Evolutionary conservation across 1,140 invertebrate species (phyloP), one percentile per base, ranked within the genome.

Genomic region (Apis laboriosa): DNA sequence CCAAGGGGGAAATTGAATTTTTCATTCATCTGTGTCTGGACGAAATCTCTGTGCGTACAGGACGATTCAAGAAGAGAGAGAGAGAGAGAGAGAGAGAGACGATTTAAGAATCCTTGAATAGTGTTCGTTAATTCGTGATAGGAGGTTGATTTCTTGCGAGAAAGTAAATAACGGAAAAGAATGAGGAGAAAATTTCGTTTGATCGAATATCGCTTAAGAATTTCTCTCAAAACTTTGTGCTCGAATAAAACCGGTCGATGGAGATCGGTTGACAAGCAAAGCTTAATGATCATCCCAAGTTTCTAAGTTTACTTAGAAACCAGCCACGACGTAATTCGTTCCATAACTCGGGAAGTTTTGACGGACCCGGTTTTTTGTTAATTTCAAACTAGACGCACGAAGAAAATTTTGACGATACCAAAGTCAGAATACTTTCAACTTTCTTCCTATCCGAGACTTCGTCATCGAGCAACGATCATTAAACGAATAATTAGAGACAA

Each of bases 261-360:
- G 21, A 53, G 74, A 63, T 76, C 53, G 74, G 74, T 51, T 76
- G 74, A 76, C 74, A 63, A 76, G 60, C 74, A 28, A 63, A 43
- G 60, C 43, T 76, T 76, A 76, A 63, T 51, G 74, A 76, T 76
- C 56, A 21, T 24, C 74, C 74, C 60, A 60, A 76, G 74, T 64
- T 76, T 63, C 74, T 28, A 63, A 63, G 74, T 76, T 76, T 76
- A 51, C 73, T 75, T 63, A 51, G 17, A 63, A 63, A 49, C 34
- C 60, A 63, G 24, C 74, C 51, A n/a, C 12, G 7, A 43, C 71
- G 55, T 73, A 63, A 76, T 76, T 75, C 73, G 73, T 75, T 34
- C 49, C 74, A 51, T 76, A 64, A 51, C 53, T 63, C 19, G 34
- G 49, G n/a, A 66, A 77, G 51, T 77, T 77, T 55, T n/a, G 12